phyloP scores from a whole-genome alignment of 2,888 invertebrate species.

The Metopia argyrocephala region DNA sequence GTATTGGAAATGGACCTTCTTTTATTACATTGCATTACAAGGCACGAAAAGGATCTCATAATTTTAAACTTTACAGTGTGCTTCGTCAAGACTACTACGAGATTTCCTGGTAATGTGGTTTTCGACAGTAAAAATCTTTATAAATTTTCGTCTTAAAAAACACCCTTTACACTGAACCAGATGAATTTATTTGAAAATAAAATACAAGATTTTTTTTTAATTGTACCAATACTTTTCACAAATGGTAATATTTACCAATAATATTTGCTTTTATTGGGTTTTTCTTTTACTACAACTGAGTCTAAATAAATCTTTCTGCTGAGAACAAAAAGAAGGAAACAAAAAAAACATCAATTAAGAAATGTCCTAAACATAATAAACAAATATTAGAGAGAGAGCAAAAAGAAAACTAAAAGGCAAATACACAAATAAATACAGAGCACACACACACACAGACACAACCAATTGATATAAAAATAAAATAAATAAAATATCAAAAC shows the following conservation, averaged over 20 bases:
- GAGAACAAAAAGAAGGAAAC: too few relatives aligned
- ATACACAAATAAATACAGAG: slow-evolving; percentile 30
- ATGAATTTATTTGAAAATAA: neutral
- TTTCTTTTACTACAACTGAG: neutral
- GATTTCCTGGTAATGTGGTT: too few relatives aligned
- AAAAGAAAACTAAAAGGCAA: slow-evolving; percentile 7
- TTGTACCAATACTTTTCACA: neutral
- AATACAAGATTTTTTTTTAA: neutral
- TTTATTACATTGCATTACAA: too few relatives aligned
- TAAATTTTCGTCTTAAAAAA: too few relatives aligned
- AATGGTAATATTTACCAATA: slow-evolving; percentile 34
- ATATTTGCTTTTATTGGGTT: slow-evolving; percentile 35
- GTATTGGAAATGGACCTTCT: too few relatives aligned
- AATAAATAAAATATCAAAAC: slow-evolving; percentile 51
- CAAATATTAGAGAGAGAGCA: slow-evolving; percentile 28
- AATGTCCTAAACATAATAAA: slow-evolving; percentile 61
- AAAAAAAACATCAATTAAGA: slow-evolving; percentile 63
- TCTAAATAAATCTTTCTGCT: slow-evolving; percentile 57
- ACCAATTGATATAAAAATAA: neutral
- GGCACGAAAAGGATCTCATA: too few relatives aligned
- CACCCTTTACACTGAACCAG: too few relatives aligned
- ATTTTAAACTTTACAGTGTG: too few relatives aligned
- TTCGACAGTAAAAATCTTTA: too few relatives aligned
- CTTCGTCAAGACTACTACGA: too few relatives aligned
- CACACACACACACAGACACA: slow-evolving; percentile 7